Percentiles rank a stretch among this genome's conserved stretches.
phyloP scores from a whole-genome alignment of 2,113 vertebrate genomes.

The Xyliphius kryptos region DNA sequence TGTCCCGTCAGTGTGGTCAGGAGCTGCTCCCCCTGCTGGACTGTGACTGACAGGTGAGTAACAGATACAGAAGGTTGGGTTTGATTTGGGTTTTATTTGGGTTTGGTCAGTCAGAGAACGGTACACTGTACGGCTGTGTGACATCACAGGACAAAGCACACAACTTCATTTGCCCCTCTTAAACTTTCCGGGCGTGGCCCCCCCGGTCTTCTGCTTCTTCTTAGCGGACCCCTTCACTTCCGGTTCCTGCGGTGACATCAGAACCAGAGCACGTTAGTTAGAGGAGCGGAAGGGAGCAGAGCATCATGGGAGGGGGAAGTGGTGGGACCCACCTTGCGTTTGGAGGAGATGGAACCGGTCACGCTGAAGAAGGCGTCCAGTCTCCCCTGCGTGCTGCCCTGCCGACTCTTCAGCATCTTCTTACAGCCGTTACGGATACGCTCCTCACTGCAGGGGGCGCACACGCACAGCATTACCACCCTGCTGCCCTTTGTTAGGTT shows the following conservation, averaged over 20 bases:
- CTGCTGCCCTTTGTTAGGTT: too few relatives aligned
- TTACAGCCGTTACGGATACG: slow-evolving; percentile 80
- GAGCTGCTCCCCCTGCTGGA: too few relatives aligned
- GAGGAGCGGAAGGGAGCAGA: background rate
- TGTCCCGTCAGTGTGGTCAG: too few relatives aligned
- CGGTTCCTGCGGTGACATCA: slow-evolving; percentile 54
- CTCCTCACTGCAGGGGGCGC: slow-evolving; percentile 84
- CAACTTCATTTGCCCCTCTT: slow-evolving; percentile 71
- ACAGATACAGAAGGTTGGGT: too few relatives aligned
- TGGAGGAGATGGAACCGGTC: slow-evolving; percentile 87
- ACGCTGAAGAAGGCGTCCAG: slow-evolving; percentile 93
- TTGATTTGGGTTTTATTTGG: too few relatives aligned
- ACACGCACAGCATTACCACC: too few relatives aligned
- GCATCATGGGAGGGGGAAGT: too few relatives aligned
- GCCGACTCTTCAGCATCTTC: slow-evolving; percentile 83
- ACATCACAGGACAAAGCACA: too few relatives aligned
- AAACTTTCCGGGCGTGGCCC: slow-evolving; percentile 59
- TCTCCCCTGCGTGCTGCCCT: slow-evolving; percentile 90
- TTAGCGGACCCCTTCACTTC: slow-evolving; percentile 77
- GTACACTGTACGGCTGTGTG: too few relatives aligned
- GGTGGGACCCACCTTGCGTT: slow-evolving; percentile 72
- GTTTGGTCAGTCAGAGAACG: background rate
- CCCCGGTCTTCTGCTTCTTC: slow-evolving; percentile 79
- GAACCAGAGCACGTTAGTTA: too few relatives aligned
- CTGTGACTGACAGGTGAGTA: too few relatives aligned